Base-by-base conservation (phyloP, 2,113 vertebrate genomes). In the Climacteris rufus region DNA sequence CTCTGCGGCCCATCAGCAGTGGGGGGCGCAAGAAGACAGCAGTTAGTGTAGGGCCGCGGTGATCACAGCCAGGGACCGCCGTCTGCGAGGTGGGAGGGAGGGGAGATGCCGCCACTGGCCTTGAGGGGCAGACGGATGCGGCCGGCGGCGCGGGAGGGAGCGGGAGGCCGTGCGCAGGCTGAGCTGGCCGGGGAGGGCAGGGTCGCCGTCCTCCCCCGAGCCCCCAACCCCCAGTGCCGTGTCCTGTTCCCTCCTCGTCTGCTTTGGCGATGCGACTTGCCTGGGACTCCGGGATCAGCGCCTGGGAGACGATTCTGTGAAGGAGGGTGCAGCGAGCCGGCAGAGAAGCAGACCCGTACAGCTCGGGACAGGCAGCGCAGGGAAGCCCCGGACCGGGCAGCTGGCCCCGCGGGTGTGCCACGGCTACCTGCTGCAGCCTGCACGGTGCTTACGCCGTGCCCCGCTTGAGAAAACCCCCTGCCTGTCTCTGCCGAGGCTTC, bases 21-120 rank as follows among this genome's bases (percentile, higher is more conserved):
- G 93, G 98, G 98, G 98, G 98, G 98, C 98, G 98, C 98, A 98
- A 97, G 98, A 93, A 98, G 98, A 98, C 98, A 98, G 98, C 98
- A 98, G 93, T 98, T 98, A 80, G 90, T 80, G 87, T 64, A 72
- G 83, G 50, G 80, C 88, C 69, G 95, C 74, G 56, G 95, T 94
- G 96, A 89, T 96, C 61, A 57, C 49, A 20, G 93, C 47, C 70
- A 17, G 61, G 23, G 92, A 94, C 87, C 91, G 97, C 59, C 39
- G 84, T 56, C 54, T 28, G 50, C 40, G 57, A 57, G 53, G 77
- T 50, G 79, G 81, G 83, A n/a, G 31, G 85, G 39, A 39, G 59
- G 33, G 33, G 69, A 54, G 57, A 59, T 83, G 80, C 65, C 1
- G 27, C 42, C 1, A 1, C 17, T 4, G 69, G 52, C 40, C 2